Conservation (phyloP, 2,888 invertebrate genomes). For the Campoplex capitator region DNA sequence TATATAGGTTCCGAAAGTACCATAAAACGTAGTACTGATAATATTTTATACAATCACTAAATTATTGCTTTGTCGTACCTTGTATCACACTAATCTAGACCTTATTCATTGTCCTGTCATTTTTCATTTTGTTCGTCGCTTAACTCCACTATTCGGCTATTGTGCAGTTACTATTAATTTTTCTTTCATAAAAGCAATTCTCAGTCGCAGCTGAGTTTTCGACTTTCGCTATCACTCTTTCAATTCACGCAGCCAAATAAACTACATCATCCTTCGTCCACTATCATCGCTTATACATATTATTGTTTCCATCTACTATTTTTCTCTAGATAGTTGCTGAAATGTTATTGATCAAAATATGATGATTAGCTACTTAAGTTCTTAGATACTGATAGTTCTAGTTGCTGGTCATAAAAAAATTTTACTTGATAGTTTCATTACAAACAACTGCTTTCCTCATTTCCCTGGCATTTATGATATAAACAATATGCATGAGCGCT, state of each 20-base stretch:
- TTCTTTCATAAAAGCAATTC: conserved; percentile 67
- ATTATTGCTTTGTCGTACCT: conserved; percentile 84
- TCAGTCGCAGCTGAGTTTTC: conserved; percentile 65
- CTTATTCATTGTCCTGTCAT: conserved; percentile 74
- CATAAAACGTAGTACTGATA: conserved; percentile 82
- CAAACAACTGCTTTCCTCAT: no score
- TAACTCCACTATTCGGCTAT: conserved; percentile 67
- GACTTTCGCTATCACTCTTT: conserved; percentile 6
- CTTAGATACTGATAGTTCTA: neutral
- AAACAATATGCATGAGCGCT: no score
- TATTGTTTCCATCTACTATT: neutral
- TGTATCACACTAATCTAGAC: conserved; percentile 84
- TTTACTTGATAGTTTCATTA: no score
- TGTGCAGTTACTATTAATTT: conserved; percentile 14
- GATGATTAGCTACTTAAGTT: neutral
- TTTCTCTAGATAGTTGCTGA: neutral
- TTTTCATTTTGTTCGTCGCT: conserved; percentile 19
- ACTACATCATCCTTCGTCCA: conserved; percentile 50
- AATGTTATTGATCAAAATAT: conserved; percentile 16
- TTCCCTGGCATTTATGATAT: no score
- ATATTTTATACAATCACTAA: conserved; percentile 84
- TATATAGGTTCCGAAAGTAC: conserved; percentile 81
- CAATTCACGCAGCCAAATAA: conserved; percentile 48
- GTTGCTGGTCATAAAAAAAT: neutral
- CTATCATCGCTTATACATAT: conserved; percentile 65